These are phyloP conservation scores for Drosophila barbarae DNA, from an alignment of 2,888 invertebrate species.

Conservation along the genomic window DNA sequence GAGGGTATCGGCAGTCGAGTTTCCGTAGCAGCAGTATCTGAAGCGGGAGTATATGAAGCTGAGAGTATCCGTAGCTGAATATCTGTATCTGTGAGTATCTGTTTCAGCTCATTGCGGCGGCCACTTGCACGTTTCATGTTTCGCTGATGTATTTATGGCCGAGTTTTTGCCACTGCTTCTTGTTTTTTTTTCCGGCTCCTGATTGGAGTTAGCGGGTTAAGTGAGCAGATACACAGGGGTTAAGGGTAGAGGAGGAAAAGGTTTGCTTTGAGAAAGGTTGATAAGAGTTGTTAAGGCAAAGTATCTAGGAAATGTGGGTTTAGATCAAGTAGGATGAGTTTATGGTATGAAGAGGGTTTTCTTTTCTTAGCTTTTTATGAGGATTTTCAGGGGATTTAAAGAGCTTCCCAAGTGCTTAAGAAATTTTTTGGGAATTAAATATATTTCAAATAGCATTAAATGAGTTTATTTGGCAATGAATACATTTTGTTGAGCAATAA, in stretches of 20 bases:
- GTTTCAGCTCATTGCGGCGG: conserved; percentile 27
- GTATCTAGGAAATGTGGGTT: conserved; percentile 17
- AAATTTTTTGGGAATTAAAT: background rate
- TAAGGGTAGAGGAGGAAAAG: conserved; percentile 2
- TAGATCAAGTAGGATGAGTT: conserved; percentile 1
- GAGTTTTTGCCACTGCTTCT: conserved; percentile 29
- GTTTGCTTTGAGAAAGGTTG: conserved; percentile 7
- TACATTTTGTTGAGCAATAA: background rate
- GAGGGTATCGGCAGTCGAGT: conserved; percentile 3
- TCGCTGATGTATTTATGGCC: conserved; percentile 42
- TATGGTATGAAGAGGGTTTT: conserved; percentile 1
- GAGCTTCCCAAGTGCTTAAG: background rate
- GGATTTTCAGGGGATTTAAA: background rate
- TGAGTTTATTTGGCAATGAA: background rate
- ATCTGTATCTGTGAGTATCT: conserved; percentile 23
- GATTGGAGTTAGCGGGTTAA: conserved; percentile 41
- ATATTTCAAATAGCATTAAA: background rate
- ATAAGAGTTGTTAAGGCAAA: background rate
- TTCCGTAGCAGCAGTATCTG: conserved; percentile 12
- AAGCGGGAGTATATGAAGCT: no score
- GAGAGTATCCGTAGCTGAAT: conserved; percentile 4
- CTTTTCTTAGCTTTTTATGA: background rate
- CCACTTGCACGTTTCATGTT: conserved; percentile 41
- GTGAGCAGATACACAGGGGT: conserved; percentile 1
- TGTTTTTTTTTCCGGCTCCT: background rate